These are phyloP conservation scores for Adela reaumurella DNA, from an alignment of 2,888 invertebrate species.

Conservation along the genomic window DNA sequence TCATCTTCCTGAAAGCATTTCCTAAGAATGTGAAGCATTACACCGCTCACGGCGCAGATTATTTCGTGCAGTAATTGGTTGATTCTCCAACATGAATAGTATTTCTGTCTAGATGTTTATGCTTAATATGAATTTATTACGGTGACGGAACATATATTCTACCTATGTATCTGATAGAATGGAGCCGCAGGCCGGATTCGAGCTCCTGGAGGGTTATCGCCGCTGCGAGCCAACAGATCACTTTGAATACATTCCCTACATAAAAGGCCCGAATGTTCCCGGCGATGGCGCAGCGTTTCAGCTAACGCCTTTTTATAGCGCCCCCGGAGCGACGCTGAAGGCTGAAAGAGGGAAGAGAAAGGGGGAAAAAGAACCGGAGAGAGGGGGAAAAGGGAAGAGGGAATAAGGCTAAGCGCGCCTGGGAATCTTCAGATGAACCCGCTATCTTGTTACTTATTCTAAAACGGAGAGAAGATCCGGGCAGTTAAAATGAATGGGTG, in stretches of 20 bases:
- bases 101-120: too few species aligned
- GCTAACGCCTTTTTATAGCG: background rate
- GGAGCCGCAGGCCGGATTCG: background rate
- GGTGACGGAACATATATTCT: too few species aligned
- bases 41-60: too few species aligned
- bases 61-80: too few species aligned
- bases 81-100: too few species aligned
- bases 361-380: too few species aligned
- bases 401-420: background rate
- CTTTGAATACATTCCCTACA: background rate
- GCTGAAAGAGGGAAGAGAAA: background rate
- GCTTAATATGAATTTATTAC: too few species aligned
- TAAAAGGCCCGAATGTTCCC: background rate
- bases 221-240: background rate
- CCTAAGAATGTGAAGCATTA: too few species aligned
- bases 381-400: background rate
- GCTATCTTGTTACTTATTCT: background rate
- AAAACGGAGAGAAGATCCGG: too few species aligned
- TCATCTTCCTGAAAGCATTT: too few species aligned
- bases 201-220: background rate
- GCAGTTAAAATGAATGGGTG: too few species aligned
- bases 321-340: background rate
- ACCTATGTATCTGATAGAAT: too few species aligned
- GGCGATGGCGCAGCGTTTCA: background rate
- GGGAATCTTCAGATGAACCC: background rate